Conservation (phyloP, 2,113 vertebrate genomes). For the Trachemys scripta region DNA sequence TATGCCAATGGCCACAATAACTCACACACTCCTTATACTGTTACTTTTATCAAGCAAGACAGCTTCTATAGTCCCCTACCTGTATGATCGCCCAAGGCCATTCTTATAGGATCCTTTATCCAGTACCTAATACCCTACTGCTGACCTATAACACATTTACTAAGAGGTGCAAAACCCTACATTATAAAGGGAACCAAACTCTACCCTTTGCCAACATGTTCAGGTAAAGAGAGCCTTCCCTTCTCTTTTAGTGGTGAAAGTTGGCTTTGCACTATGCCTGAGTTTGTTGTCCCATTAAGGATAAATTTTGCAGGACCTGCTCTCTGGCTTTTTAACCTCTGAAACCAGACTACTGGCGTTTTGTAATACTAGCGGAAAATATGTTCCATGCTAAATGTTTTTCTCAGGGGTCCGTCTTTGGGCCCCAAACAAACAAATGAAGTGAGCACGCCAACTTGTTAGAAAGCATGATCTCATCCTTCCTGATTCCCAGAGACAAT, state of each 20-base stretch:
- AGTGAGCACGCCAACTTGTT: neutral
- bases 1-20: neutral
- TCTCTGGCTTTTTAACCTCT: neutral
- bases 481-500: neutral
- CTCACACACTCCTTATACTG: neutral
- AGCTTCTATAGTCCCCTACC: neutral
- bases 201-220: neutral
- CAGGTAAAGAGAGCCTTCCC: neutral
- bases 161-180: neutral
- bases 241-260: neutral
- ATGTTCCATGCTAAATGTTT: fast-evolving
- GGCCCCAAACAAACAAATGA: neutral
- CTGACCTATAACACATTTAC: neutral
- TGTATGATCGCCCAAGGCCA: neutral
- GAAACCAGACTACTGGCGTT: neutral
- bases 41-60: neutral
- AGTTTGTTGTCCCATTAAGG: neutral
- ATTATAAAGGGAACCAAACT: neutral
- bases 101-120: neutral
- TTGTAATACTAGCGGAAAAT: neutral
- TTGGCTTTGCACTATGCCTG: fast-evolving
- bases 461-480: neutral
- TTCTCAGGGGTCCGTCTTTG: neutral
- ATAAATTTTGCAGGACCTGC: neutral
- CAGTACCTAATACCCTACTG: neutral